Conservation (phyloP, 1,140 invertebrate genomes). For the Drosophila suzukii region DNA sequence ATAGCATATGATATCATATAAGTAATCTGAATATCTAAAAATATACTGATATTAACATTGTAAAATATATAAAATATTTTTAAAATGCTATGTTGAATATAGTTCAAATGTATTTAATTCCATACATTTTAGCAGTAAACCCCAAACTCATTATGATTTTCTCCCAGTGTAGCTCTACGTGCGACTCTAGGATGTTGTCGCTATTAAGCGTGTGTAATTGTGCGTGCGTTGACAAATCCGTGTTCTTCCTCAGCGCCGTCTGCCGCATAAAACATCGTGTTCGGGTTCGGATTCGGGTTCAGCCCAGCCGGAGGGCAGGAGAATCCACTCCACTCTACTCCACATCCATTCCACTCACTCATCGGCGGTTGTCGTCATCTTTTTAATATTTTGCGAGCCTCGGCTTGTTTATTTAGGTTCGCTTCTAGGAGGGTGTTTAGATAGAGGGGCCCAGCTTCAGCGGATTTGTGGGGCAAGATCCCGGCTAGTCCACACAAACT, state of each 20-base stretch:
- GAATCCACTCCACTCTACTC: constrained; percentile 1
- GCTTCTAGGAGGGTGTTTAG: constrained; percentile 57
- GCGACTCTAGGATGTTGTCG: constrained; percentile 49
- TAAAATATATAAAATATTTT: too few relatives aligned
- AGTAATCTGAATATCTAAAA: too few relatives aligned
- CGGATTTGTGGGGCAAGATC: constrained; percentile 33
- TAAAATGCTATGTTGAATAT: too few relatives aligned
- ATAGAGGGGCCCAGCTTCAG: constrained; percentile 44
- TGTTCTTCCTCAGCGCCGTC: constrained; percentile 62
- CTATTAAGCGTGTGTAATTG: constrained; percentile 79
- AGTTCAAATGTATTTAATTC: too few relatives aligned
- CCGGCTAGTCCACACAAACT: constrained; percentile 33
- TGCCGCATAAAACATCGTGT: constrained; percentile 64
- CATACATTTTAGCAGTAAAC: too few relatives aligned
- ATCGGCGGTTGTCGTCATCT: constrained; percentile 57
- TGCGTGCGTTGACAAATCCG: constrained; percentile 79
- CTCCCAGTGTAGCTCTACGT: constrained; percentile 7
- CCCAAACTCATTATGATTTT: not conserved
- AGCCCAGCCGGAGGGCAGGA: constrained; percentile 31
- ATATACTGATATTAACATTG: too few relatives aligned
- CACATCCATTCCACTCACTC: constrained; percentile 25
- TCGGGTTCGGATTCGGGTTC: constrained; percentile 38
- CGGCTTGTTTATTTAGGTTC: constrained; percentile 65
- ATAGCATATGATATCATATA: too few relatives aligned
- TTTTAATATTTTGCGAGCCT: constrained; percentile 71